Evolutionary conservation across 1,140 invertebrate species (phyloP), one percentile per base, ranked within the genome.

Genomic region (Cotesia vestalis): DNA sequence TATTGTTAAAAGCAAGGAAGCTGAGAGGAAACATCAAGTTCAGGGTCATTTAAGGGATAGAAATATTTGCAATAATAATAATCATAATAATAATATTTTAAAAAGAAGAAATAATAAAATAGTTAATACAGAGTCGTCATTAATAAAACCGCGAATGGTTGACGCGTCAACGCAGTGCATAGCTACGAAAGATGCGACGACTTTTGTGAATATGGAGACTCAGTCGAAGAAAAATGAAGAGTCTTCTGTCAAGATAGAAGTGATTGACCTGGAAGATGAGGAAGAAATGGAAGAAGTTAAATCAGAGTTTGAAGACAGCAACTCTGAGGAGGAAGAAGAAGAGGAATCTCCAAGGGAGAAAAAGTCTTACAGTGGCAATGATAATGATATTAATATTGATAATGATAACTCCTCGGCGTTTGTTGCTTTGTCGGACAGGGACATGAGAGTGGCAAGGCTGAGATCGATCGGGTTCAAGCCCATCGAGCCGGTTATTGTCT

Each of bases 391-490:
- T 60, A 12, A 34, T 34, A 4, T 8, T 34, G n/a, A n/a, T 60
- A 27, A 27, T 60, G 27, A 68, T 35, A 9, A 36, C n/a, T 66
- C 64, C 1, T 86, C 85, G 4, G 84, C 84, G 4, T 85, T 86
- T 71, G 84, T 79, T 4, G 80, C 84, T 35, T 75, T 78, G 38
- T 74, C 78, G 1, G 77, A 83, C 17, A 81, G 76, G 34, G 79
- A 78, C 52, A n/a, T 81, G 27, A 77, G 80, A 57, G 84, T 86
- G 20, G 79, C 81, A 5, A 75, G 79, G 20, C 73, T 87, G 3
- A 74, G 83, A 36, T 84, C 85, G 0, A 87, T 87, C 66, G 85
- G 85, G 4, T 87, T 86, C 53, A 83, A 79, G 53, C 85, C 85
- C 8, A 87, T 87, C 0, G 64, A 62, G 6, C 64, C 72, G 0